phyloP scores from a whole-genome alignment of 2,888 invertebrate genomes.

The Acronicta aceris region DNA sequence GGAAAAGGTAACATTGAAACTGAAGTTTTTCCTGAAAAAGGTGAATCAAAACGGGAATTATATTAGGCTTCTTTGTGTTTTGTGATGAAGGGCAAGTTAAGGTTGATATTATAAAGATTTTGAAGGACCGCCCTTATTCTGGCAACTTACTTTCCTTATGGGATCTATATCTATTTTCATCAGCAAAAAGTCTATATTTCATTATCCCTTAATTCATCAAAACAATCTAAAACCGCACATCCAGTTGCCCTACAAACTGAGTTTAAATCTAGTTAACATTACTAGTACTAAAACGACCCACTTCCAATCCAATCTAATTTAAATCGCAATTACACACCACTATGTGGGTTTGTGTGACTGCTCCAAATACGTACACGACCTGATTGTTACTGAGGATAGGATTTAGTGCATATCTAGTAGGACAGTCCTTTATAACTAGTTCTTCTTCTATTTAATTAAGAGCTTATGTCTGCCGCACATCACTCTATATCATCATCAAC shows the following conservation, averaged over 20 bases:
- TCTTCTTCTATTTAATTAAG: no score
- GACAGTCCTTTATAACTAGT: no score
- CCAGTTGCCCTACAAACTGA: slow-evolving; percentile 17
- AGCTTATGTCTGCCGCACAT: no score
- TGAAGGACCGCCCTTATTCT: no score
- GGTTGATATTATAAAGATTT: no score
- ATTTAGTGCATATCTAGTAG: slow-evolving; percentile 16
- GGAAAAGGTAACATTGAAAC: slow-evolving; percentile 9
- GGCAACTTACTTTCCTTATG: no score
- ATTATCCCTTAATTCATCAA: no score
- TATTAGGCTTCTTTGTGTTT: slow-evolving; percentile 5
- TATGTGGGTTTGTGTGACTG: slow-evolving; percentile 49
- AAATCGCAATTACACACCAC: slow-evolving; percentile 49
- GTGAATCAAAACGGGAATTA: slow-evolving; percentile 3
- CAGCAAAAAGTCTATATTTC: no score
- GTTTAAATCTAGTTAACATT: slow-evolving; percentile 23
- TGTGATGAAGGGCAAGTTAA: no score
- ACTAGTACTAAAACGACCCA: slow-evolving; percentile 38
- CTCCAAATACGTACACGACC: slow-evolving; percentile 45
- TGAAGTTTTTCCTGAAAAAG: neutral
- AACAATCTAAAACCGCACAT: neutral
- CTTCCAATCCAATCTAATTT: slow-evolving; percentile 48
- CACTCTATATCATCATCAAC: no score
- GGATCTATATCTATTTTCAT: no score
- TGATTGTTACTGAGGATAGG: slow-evolving; percentile 32